These are phyloP conservation scores for Cephalopholis sonnerati DNA, from an alignment of 2,113 vertebrate genomes.

Conservation along the genomic window DNA sequence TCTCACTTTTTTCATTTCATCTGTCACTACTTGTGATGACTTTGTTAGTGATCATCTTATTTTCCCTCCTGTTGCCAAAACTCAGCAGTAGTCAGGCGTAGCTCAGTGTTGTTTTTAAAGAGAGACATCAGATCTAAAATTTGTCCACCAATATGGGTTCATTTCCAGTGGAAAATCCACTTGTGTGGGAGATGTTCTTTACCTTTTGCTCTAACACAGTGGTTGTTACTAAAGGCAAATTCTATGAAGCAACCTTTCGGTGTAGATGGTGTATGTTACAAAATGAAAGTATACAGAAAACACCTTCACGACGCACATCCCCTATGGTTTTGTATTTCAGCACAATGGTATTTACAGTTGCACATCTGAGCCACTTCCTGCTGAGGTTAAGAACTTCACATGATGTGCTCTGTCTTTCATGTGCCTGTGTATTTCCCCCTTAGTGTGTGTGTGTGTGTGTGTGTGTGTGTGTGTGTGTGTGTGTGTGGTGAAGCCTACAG, in stretches of 20 bases:
- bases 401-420: background rate
- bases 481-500: background rate
- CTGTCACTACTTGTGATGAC: background rate
- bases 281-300: background rate
- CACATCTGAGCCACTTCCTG: conserved; percentile 40
- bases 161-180: no score
- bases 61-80: no score
- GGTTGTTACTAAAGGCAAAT: background rate
- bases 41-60: background rate
- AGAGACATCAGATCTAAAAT: no score
- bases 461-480: background rate
- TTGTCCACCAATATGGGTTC: no score
- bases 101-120: no score
- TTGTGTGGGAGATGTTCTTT: no score
- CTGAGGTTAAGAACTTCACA: conserved; percentile 30
- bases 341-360: background rate
- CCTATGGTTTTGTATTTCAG: background rate
- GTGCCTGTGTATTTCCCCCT: background rate
- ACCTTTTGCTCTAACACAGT: no score
- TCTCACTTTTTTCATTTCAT: background rate
- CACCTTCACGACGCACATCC: background rate
- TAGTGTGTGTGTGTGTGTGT: background rate
- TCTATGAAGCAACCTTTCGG: background rate
- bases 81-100: no score
- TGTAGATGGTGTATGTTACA: background rate